Base-by-base conservation (phyloP, 2,888 invertebrate genomes). In the Sesia apiformis region DNA sequence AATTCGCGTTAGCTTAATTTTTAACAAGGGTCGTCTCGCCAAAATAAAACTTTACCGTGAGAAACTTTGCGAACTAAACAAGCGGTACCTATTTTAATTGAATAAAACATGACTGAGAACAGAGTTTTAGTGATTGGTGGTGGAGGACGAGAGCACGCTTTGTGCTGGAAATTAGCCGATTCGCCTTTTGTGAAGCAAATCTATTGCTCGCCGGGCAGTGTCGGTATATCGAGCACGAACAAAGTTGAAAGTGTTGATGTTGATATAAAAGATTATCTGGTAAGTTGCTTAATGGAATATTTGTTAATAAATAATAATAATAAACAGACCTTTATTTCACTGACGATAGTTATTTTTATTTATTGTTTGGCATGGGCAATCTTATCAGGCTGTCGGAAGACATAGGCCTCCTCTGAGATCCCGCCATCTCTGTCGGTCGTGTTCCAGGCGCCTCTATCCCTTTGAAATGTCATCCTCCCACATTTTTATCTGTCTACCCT, bases 101-200 rank as follows among this genome's bases (percentile, higher is more conserved):
- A 39, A 6, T 40, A 52, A 59, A 66, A 56, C 64, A 87, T 86
- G 85, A 69, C 76, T 65, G 77, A 89, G 90, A 72, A 68, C 54
- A 87, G 92, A 69, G 91, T 97, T 60, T 84, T 97, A 63, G 93
- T 99, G 54, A 93, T 99, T 68, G 99, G 99, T 8, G 91, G 94
- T 76, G 99, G 99, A 46, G 98, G 98, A 3, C 93, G 99, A 63
- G 99, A 99, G 84, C 98, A 99, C 88, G 97, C 97, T 4, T 91
- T 99, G 68, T 95, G 95, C 66, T 98, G 98, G 97, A 98, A 98
- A 85, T 84, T 99, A 49, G 90, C 95, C 0, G 94, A 97, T 76
- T 98, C 97, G 51, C 74, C 91, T 7, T 81, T 91, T 73, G 92
- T 97, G 39, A 82, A 91, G 52, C 89, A 90, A 60, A 92, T 98